Conservation (phyloP, 2,797 vertebrate species). For the Anabacerthia variegaticeps region DNA sequence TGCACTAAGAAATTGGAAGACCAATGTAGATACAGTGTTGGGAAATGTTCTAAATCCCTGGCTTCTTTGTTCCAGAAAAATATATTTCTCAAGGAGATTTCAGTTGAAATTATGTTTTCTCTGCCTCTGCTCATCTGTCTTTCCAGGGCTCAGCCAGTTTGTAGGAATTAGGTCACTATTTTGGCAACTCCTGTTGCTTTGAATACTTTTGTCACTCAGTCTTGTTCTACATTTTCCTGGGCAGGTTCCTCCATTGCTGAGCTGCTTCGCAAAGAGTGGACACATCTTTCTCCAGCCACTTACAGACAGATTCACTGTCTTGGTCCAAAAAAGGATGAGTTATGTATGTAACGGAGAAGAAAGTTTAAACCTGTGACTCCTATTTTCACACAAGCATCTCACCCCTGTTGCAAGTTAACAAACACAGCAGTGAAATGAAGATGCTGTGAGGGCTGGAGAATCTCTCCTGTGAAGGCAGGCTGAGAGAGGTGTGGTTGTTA, state of each 20-base stretch:
- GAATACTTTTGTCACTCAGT: not conserved
- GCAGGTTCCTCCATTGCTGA: not conserved
- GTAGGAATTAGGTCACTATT: not conserved
- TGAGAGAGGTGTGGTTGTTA: not conserved
- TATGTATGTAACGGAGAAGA: not conserved
- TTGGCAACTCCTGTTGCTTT: not conserved
- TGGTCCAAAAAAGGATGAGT: not conserved
- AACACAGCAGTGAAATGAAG: not conserved
- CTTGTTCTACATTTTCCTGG: not conserved
- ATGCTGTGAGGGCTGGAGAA: not conserved
- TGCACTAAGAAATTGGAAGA: not conserved
- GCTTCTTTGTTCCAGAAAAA: not conserved
- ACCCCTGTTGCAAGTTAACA: not conserved
- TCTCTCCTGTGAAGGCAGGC: not conserved
- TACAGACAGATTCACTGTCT: not conserved
- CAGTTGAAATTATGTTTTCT: not conserved
- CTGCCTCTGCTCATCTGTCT: not conserved
- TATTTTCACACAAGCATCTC: not conserved
- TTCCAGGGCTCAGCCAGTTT: not conserved
- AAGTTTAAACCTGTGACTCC: not conserved
- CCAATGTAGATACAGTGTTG: not conserved
- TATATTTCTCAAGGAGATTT: not conserved
- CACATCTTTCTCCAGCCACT: not conserved
- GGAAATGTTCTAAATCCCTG: not conserved
- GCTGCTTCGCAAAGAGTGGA: not conserved